Evolutionary conservation across 2,888 invertebrate genomes (phyloP).

Genomic region (Cancer borealis): DNA sequence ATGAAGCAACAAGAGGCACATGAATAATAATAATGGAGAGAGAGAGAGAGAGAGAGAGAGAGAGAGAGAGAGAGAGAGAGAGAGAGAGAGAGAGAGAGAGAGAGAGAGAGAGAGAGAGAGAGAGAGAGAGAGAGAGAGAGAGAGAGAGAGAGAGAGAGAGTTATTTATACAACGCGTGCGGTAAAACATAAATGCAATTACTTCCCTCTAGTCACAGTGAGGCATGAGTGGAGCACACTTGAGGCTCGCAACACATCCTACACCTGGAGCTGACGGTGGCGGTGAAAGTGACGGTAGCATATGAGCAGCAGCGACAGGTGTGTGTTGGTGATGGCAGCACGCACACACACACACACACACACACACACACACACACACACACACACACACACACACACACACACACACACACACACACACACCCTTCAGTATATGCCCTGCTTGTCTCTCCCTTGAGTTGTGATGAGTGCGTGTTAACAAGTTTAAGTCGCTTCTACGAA

Average conservation of each 20-base stretch:
- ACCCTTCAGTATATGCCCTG: background rate
- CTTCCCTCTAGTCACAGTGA: background rate
- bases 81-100: conserved; percentile 31
- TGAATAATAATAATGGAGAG: background rate
- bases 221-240: background rate
- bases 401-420: no score
- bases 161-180: background rate
- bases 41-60: conserved; percentile 11
- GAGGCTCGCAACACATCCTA: background rate
- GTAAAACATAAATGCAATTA: background rate
- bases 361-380: no score
- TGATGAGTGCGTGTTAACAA: background rate
- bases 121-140: conserved; percentile 20
- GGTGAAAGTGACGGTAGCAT: background rate
- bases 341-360: no score
- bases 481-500: background rate
- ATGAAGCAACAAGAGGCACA: background rate
- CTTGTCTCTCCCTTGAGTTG: background rate
- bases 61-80: conserved; percentile 40
- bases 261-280: background rate
- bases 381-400: no score
- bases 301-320: background rate
- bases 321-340: background rate
- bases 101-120: conserved; percentile 20
- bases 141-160: conserved; percentile 20